phyloP scores from a whole-genome alignment of 2,888 invertebrate species.

The Microchrysa polita region DNA sequence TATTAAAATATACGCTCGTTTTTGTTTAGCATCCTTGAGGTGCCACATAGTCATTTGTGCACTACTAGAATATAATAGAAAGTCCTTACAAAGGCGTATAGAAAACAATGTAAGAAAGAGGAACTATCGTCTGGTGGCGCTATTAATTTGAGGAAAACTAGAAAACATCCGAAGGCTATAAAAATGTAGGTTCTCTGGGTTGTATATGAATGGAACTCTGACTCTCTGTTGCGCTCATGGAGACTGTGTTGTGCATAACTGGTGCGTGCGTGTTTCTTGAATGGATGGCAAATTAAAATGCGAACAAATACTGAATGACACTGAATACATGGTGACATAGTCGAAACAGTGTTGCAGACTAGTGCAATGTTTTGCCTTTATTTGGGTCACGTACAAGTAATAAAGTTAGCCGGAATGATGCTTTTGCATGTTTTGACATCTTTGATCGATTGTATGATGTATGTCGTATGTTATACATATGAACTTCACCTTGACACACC shows the following conservation, averaged over 20 bases:
- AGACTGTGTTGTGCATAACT: neutral
- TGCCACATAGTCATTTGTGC: neutral
- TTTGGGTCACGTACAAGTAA: conserved; percentile 27
- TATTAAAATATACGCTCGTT: neutral
- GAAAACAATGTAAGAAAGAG: conserved; percentile 10
- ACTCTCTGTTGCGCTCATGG: too few species aligned
- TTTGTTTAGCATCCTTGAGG: neutral
- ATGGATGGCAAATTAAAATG: conserved; percentile 29
- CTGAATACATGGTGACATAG: neutral
- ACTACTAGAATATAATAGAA: neutral
- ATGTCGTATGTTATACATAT: too few species aligned
- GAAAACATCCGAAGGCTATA: neutral
- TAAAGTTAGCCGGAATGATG: neutral
- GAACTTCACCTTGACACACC: too few species aligned
- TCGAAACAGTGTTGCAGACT: neutral
- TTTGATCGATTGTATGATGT: too few species aligned
- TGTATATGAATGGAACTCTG: neutral
- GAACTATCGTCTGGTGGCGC: neutral
- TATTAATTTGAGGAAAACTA: conserved; percentile 25
- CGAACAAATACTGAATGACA: conserved; percentile 15
- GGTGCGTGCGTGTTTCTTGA: conserved; percentile 21
- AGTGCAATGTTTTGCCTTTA: neutral
- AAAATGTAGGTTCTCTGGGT: neutral
- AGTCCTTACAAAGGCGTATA: neutral
- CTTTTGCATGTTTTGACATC: too few species aligned